Evolutionary conservation across 1,140 invertebrate species (phyloP).

Genomic region (Phortica variegata): DNA sequence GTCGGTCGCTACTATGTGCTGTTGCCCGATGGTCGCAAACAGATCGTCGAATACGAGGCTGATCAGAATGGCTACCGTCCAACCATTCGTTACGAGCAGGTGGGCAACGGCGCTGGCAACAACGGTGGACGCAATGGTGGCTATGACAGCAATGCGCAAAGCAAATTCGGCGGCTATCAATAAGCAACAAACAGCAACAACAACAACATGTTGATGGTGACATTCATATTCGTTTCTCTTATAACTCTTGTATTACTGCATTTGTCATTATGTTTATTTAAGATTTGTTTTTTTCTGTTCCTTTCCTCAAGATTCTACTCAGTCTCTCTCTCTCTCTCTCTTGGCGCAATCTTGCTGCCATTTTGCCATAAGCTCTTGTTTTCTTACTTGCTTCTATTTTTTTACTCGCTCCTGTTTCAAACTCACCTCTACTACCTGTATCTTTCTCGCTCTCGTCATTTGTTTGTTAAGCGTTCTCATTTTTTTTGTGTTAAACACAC

Average conservation of each 20-base stretch:
- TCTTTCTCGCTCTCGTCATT: conserved; percentile 28
- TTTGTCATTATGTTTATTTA: conserved; percentile 9
- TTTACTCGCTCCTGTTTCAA: conserved; percentile 8
- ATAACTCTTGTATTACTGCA: conserved; percentile 23
- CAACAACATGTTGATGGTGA: neutral
- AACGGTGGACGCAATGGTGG: conserved; percentile 25
- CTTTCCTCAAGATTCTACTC: neutral
- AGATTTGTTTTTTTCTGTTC: conserved; percentile 4
- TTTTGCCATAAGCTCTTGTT: conserved; percentile 46
- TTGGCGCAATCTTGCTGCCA: conserved; percentile 24
- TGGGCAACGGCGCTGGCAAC: conserved; percentile 58
- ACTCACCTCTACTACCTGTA: conserved; percentile 1
- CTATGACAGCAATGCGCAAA: conserved; percentile 49
- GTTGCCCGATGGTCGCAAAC: conserved; percentile 74
- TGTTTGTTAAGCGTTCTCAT: conserved; percentile 53
- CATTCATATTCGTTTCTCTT: conserved; percentile 19
- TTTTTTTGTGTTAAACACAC: conserved; percentile 38
- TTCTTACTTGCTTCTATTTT: conserved; percentile 21
- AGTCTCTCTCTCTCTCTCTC: conserved; percentile 1
- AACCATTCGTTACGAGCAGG: conserved; percentile 71
- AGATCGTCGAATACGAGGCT: conserved; percentile 77
- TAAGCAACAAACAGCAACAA: conserved; percentile 4
- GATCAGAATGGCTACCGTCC: conserved; percentile 76
- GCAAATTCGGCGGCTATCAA: conserved; percentile 52
- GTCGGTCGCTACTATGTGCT: conserved; percentile 72